Conservation (phyloP, 2,888 invertebrate species). For the Thera britannica region DNA sequence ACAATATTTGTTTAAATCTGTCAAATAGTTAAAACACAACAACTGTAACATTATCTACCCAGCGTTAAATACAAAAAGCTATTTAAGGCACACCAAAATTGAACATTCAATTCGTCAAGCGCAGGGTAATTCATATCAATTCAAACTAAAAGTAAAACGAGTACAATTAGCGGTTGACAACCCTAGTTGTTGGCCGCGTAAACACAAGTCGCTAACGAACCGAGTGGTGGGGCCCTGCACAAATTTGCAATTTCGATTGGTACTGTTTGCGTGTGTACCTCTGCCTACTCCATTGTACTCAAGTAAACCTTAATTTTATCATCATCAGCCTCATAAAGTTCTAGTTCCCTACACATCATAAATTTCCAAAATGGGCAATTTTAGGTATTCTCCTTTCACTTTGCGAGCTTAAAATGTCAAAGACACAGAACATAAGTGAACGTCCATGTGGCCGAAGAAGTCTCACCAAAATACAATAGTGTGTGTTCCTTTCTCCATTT, state of each 20-base stretch:
- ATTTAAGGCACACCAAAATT: neutral
- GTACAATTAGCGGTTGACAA: slow-evolving; percentile 74
- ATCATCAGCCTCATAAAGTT: too few relatives aligned
- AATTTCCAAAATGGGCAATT: too few relatives aligned
- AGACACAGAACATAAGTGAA: too few relatives aligned
- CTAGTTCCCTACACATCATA: too few relatives aligned
- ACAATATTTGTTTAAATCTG: too few relatives aligned
- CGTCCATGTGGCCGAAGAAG: too few relatives aligned
- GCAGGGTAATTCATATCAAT: slow-evolving; percentile 43
- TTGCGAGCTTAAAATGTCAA: too few relatives aligned
- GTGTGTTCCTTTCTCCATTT: too few relatives aligned
- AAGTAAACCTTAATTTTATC: neutral
- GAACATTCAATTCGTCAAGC: slow-evolving; percentile 30
- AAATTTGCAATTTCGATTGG: slow-evolving; percentile 85
- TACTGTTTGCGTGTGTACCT: slow-evolving; percentile 63
- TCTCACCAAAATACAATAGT: too few relatives aligned
- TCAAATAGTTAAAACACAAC: too few relatives aligned
- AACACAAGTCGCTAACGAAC: slow-evolving; percentile 84
- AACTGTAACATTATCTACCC: neutral
- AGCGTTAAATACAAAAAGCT: slow-evolving; percentile 2
- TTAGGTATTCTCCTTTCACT: too few relatives aligned
- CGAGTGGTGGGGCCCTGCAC: slow-evolving; percentile 80
- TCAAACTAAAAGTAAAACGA: slow-evolving; percentile 68
- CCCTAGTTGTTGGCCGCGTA: slow-evolving; percentile 79
- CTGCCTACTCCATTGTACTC: slow-evolving; percentile 40